Conservation (phyloP, 2,113 vertebrate genomes). For the Vidua macroura region DNA sequence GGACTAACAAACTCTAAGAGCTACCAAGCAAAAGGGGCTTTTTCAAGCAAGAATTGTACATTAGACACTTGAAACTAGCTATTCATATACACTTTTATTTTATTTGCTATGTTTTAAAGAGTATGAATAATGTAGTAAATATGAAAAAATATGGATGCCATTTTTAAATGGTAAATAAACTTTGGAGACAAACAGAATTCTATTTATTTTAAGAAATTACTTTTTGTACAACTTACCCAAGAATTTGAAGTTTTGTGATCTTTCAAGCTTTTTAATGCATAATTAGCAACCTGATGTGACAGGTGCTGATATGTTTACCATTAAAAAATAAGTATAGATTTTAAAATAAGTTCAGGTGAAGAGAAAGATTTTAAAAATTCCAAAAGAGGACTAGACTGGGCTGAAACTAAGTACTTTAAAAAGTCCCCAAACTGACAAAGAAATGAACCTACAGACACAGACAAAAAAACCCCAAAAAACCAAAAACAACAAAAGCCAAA, state of each 20-base stretch:
- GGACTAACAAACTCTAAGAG: conserved; percentile 21
- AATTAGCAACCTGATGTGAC: not conserved
- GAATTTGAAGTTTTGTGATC: not conserved
- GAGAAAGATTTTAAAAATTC: not conserved
- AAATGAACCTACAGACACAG: not conserved
- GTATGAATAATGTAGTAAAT: not conserved
- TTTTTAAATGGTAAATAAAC: not conserved
- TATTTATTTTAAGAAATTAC: not conserved
- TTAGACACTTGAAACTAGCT: not conserved
- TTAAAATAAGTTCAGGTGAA: not conserved
- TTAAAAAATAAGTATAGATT: not conserved
- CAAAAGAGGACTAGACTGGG: not conserved
- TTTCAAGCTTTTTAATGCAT: not conserved
- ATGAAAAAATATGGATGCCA: rapidly evolving
- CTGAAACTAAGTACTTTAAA: not conserved
- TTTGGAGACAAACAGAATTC: not conserved
- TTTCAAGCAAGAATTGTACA: not conserved
- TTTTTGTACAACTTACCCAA: not conserved
- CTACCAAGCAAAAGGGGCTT: not conserved
- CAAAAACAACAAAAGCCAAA: not conserved
- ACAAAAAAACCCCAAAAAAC: not conserved
- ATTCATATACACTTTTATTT: not conserved
- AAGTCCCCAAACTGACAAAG: not conserved
- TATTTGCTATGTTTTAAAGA: not conserved
- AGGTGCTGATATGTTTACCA: not conserved